Evolutionary conservation across 2,797 vertebrate genomes (phyloP).

Genomic region (Peromyscus attwateri): DNA sequence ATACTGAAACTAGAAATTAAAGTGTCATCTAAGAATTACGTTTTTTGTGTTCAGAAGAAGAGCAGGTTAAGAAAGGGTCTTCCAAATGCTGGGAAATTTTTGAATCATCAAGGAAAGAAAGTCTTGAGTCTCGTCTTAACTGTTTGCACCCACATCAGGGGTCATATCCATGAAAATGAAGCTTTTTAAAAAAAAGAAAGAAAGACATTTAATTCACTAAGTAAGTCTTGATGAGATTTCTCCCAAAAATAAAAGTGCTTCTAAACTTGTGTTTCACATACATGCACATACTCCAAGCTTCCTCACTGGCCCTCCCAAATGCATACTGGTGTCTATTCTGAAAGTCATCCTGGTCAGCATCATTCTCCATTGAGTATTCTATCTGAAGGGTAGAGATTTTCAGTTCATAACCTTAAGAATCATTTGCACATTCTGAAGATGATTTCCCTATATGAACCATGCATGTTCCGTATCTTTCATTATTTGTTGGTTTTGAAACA

Average conservation of each 20-base stretch:
- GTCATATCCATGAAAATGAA: slow-evolving; percentile 26
- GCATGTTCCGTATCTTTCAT: neutral
- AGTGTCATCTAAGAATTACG: slow-evolving; percentile 73
- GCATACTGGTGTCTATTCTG: neutral
- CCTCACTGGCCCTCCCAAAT: neutral
- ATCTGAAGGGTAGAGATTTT: neutral
- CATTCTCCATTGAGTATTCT: neutral
- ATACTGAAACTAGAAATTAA: slow-evolving; percentile 83
- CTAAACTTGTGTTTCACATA: neutral
- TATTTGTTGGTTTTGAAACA: neutral
- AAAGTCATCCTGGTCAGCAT: neutral
- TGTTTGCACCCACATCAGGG: neutral
- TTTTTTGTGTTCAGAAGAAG: slow-evolving; percentile 62
- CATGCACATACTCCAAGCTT: neutral
- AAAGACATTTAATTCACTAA: neutral
- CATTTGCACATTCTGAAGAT: neutral
- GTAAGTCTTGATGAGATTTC: neutral
- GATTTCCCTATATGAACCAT: neutral
- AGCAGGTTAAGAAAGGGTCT: slow-evolving; percentile 76
- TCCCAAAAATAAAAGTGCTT: neutral
- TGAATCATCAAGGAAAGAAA: slow-evolving; percentile 42
- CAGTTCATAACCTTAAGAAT: neutral
- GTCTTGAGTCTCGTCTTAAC: slow-evolving; percentile 48
- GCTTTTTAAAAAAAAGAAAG: slow-evolving; percentile 27
- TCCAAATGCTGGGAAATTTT: slow-evolving; percentile 70